These are phyloP conservation scores for Drosophila greeni DNA, from an alignment of 2,888 invertebrate species.

Conservation along the genomic window DNA sequence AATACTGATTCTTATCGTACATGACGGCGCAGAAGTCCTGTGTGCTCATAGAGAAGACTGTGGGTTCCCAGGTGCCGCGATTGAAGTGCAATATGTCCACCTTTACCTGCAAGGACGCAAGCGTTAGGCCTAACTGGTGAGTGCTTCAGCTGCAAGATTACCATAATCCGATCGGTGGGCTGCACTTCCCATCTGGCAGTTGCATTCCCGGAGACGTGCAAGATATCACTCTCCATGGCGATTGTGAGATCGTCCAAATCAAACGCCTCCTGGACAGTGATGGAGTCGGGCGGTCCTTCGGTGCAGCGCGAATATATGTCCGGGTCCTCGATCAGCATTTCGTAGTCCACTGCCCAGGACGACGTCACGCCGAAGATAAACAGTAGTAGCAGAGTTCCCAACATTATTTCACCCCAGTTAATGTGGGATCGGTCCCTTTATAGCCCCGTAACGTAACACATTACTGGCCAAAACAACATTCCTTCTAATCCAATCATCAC, in stretches of 20 bases:
- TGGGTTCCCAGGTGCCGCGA: slow-evolving; percentile 63
- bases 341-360: slow-evolving; percentile 34
- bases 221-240: slow-evolving; percentile 18
- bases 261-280: slow-evolving; percentile 12
- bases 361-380: slow-evolving; percentile 4
- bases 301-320: slow-evolving; percentile 47
- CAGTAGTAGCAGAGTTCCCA: slow-evolving; percentile 4
- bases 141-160: slow-evolving; percentile 17
- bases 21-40: slow-evolving; percentile 50
- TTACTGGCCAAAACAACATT: not conserved
- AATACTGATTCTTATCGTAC: slow-evolving; percentile 57
- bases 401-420: not conserved
- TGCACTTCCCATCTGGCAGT: slow-evolving; percentile 48
- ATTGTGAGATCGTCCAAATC: slow-evolving; percentile 37
- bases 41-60: slow-evolving; percentile 43
- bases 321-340: slow-evolving; percentile 50
- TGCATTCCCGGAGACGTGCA: slow-evolving; percentile 48
- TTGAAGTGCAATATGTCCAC: slow-evolving; percentile 37
- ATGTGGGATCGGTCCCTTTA: slow-evolving; percentile 4
- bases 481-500: not conserved
- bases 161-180: slow-evolving; percentile 49
- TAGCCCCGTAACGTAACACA: not conserved
- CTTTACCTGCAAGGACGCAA: slow-evolving; percentile 15
- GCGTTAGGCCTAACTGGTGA: not conserved
- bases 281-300: slow-evolving; percentile 33